Evolutionary conservation across 2,888 invertebrate genomes (phyloP).

Genomic region (Proisotoma minuta): DNA sequence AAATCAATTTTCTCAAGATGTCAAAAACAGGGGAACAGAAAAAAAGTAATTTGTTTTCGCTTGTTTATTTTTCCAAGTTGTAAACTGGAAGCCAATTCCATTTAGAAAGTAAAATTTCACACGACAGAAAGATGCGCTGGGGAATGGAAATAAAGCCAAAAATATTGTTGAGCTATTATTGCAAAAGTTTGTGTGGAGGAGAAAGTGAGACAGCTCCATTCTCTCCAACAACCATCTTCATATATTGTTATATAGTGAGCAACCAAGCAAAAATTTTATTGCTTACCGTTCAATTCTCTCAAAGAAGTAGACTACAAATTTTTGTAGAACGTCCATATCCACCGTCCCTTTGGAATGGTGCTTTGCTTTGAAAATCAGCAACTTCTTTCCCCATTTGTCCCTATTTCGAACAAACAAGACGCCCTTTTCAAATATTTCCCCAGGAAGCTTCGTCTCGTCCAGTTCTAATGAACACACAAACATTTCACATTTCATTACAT

Average conservation of each 20-base stretch:
- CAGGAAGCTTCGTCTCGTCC: constrained; percentile 63
- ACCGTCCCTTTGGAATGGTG: constrained; percentile 72
- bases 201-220: neutral
- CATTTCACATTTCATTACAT: no score
- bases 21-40: no score
- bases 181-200: neutral
- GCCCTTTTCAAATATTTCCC: constrained; percentile 71
- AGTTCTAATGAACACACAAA: constrained; percentile 58
- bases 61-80: no score
- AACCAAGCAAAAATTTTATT: neutral
- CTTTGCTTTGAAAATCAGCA: constrained; percentile 76
- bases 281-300: constrained; percentile 67
- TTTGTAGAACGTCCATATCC: constrained; percentile 70
- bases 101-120: neutral
- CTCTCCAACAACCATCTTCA: neutral
- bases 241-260: neutral
- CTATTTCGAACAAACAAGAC: constrained; percentile 69
- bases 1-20: neutral
- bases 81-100: neutral
- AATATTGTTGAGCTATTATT: constrained; percentile 3
- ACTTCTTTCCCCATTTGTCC: constrained; percentile 72
- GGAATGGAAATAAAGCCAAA: neutral
- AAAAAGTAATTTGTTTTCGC: no score
- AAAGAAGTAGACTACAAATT: constrained; percentile 79
- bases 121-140: neutral